Percentiles rank a stretch among this genome's conserved stretches.
Conservation (phyloP, 2,113 vertebrate species). For the Osmerus eperlanus region DNA sequence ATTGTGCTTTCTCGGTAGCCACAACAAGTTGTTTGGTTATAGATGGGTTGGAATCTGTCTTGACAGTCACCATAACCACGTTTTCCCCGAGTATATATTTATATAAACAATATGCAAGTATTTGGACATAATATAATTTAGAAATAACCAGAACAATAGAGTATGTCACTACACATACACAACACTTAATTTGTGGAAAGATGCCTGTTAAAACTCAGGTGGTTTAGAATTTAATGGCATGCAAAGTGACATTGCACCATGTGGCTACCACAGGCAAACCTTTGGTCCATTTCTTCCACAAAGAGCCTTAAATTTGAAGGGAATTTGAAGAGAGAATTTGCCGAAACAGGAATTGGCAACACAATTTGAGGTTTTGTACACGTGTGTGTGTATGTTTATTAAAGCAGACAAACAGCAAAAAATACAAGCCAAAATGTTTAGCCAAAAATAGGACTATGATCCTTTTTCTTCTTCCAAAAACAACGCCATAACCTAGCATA, state of each 20-base stretch:
- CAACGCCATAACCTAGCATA: slow-evolving; percentile 81
- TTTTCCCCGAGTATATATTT: neutral
- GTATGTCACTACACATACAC: slow-evolving; percentile 54
- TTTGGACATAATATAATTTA: slow-evolving; percentile 36
- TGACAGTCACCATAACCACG: neutral
- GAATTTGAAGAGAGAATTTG: slow-evolving; percentile 93
- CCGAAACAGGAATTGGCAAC: slow-evolving; percentile 97
- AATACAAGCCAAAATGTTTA: slow-evolving; percentile 98
- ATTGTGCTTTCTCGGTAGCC: slow-evolving; percentile 53
- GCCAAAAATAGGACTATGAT: slow-evolving; percentile 69
- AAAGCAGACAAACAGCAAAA: slow-evolving; percentile 98
- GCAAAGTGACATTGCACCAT: slow-evolving; percentile 63
- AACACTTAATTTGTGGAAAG: slow-evolving; percentile 40
- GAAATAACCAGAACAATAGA: slow-evolving; percentile 47
- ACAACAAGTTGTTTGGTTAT: neutral
- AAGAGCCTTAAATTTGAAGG: slow-evolving; percentile 83
- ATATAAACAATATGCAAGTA: slow-evolving; percentile 9
- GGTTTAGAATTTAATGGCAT: slow-evolving; percentile 62
- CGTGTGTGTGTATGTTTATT: slow-evolving; percentile 97
- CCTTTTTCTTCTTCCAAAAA: slow-evolving; percentile 57
- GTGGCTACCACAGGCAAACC: slow-evolving; percentile 65
- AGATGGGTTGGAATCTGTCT: neutral
- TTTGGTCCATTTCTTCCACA: slow-evolving; percentile 66
- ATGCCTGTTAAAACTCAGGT: slow-evolving; percentile 45
- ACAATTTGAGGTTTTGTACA: slow-evolving; percentile 95